Percentiles rank a stretch among this genome's conserved stretches.
Evolutionary conservation across 2,888 invertebrate species (phyloP).

Genomic region (Platycheirus rosarum): DNA sequence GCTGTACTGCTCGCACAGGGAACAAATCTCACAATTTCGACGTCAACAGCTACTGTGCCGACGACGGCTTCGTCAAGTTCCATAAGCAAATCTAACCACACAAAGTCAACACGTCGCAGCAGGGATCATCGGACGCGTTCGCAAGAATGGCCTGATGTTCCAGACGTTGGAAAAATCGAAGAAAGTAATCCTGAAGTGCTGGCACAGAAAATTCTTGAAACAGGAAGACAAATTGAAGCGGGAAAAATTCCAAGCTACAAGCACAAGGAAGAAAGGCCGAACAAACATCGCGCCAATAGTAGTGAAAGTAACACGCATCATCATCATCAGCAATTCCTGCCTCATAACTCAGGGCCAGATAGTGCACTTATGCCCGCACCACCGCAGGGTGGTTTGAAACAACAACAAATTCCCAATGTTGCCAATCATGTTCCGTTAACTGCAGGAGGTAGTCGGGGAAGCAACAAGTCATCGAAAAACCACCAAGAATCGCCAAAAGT

Average conservation of each 20-base stretch:
- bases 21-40: slow-evolving; percentile 79
- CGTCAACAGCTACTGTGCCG: slow-evolving; percentile 75
- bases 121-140: slow-evolving; percentile 90
- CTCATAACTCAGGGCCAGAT: slow-evolving; percentile 75
- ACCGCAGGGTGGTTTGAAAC: slow-evolving; percentile 67
- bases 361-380: slow-evolving; percentile 82
- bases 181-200: slow-evolving; percentile 95
- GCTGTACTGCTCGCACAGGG: slow-evolving; percentile 80
- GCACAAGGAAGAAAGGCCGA: slow-evolving; percentile 66
- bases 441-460: slow-evolving; percentile 9
- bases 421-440: slow-evolving; percentile 46
- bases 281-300: slow-evolving; percentile 75
- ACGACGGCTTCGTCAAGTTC: slow-evolving; percentile 48
- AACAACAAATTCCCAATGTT: slow-evolving; percentile 60
- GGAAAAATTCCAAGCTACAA: slow-evolving; percentile 85
- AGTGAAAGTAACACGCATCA: slow-evolving; percentile 78
- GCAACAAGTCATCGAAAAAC: slow-evolving; percentile 71
- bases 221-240: slow-evolving; percentile 94
- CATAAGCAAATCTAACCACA: slow-evolving; percentile 77
- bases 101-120: slow-evolving; percentile 85
- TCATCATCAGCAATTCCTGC: slow-evolving; percentile 56
- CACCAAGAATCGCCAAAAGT: slow-evolving; percentile 89
- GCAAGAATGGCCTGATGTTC: slow-evolving; percentile 96
- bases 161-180: slow-evolving; percentile 94
- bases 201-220: slow-evolving; percentile 94